Evolutionary conservation across 2,888 invertebrate genomes (phyloP).

Genomic region (Perizoma affinitatum): DNA sequence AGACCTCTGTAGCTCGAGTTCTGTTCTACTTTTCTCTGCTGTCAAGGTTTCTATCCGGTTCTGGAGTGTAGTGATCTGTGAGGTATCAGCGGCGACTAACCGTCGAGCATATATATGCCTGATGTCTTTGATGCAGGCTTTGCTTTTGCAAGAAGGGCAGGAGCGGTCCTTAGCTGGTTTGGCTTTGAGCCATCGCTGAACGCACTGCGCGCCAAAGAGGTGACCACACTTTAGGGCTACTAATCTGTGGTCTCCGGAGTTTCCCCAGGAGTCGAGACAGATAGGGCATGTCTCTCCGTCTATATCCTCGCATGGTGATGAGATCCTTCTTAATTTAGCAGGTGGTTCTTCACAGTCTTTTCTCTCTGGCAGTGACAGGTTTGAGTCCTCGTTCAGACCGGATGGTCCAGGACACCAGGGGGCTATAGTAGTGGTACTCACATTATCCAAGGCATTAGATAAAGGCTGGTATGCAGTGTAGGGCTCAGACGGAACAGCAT

Average conservation of each 20-base stretch:
- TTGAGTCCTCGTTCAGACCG: slow-evolving; percentile 1
- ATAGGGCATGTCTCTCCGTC: slow-evolving; percentile 92
- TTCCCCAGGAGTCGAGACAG: slow-evolving; percentile 95
- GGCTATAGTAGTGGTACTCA: not conserved
- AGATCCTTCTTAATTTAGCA: slow-evolving; percentile 60
- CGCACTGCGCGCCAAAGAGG: slow-evolving; percentile 93
- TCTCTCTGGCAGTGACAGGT: slow-evolving; percentile 11
- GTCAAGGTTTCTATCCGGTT: slow-evolving; percentile 84
- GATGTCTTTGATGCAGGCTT: slow-evolving; percentile 87
- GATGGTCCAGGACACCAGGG: not conserved
- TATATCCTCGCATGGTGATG: slow-evolving; percentile 71
- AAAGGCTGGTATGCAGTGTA: not conserved
- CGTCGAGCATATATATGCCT: slow-evolving; percentile 91
- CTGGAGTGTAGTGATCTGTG: slow-evolving; percentile 88
- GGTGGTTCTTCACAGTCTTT: slow-evolving; percentile 40
- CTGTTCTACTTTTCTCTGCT: slow-evolving; percentile 82
- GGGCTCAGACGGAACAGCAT: not conserved
- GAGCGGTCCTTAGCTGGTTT: slow-evolving; percentile 82
- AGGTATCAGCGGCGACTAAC: slow-evolving; percentile 90
- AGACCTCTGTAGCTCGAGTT: slow-evolving; percentile 84
- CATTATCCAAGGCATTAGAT: not conserved
- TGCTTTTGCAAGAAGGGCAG: slow-evolving; percentile 95
- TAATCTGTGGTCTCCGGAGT: slow-evolving; percentile 92
- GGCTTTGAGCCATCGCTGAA: slow-evolving; percentile 88
- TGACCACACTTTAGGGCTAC: slow-evolving; percentile 96